Conservation (phyloP, 2,797 vertebrate genomes). For the Vespertilio murinus region DNA sequence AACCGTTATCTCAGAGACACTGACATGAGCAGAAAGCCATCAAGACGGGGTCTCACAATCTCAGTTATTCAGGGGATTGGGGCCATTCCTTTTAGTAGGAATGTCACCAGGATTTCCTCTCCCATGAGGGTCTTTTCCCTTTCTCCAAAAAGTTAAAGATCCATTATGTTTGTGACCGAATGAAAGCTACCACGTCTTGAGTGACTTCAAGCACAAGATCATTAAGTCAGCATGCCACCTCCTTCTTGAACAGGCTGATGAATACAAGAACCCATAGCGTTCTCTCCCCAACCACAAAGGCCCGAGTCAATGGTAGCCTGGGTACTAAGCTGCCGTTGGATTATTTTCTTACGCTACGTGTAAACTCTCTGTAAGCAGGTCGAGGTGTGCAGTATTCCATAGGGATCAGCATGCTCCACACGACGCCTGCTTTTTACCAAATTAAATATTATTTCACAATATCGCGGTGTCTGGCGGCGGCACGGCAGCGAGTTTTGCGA, state of each 20-base stretch:
- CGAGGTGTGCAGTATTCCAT: background rate
- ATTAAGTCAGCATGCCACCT: background rate
- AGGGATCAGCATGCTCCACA: background rate
- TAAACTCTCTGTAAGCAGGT: background rate
- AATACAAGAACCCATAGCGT: background rate
- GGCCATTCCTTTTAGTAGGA: background rate
- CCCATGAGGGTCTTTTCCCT: background rate
- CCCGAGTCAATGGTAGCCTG: background rate
- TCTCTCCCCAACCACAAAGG: background rate
- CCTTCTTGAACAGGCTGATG: background rate
- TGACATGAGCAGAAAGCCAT: background rate
- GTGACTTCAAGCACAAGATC: background rate
- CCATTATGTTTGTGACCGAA: background rate
- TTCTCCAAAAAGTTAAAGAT: background rate
- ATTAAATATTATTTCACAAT: slow-evolving; percentile 37
- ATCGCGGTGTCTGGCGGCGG: slow-evolving; percentile 49
- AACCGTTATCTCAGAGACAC: background rate
- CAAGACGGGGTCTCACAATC: background rate
- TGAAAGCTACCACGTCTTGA: background rate
- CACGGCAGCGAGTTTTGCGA: slow-evolving; percentile 52
- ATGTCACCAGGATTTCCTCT: background rate
- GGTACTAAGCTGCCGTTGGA: background rate
- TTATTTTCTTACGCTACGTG: background rate
- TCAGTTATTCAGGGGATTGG: background rate
- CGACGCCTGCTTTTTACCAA: slow-evolving; percentile 33